Conservation (phyloP, 1,140 invertebrate species). For the Ectropis grisescens region DNA sequence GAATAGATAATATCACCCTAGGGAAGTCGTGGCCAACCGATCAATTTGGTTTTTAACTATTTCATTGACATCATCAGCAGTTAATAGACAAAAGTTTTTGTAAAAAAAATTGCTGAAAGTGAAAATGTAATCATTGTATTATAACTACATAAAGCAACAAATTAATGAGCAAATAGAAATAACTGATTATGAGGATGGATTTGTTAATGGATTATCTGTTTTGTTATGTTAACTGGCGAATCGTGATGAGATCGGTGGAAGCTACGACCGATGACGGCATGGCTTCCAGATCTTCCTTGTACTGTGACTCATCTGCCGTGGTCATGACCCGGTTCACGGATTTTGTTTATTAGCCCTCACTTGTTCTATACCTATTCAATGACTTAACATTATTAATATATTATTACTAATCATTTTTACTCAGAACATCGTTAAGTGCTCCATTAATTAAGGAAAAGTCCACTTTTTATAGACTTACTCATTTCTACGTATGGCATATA, state of each 20-base stretch:
- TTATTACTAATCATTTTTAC: conserved; percentile 30
- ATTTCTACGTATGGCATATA: too few species aligned
- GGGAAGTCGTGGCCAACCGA: too few species aligned
- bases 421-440: conserved; percentile 23
- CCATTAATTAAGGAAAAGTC: conserved; percentile 15
- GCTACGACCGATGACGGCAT: conserved; percentile 51
- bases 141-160: too few species aligned
- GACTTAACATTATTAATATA: conserved; percentile 39
- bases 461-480: too few species aligned
- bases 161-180: too few species aligned
- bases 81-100: too few species aligned
- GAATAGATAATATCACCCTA: too few species aligned
- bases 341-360: conserved; percentile 48
- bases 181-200: neutral
- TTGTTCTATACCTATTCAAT: conserved; percentile 21
- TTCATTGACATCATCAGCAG: too few species aligned
- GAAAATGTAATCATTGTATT: too few species aligned
- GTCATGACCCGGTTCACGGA: conserved; percentile 52
- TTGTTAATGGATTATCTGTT: conserved; percentile 16
- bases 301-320: conserved; percentile 43
- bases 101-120: too few species aligned
- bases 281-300: conserved; percentile 54
- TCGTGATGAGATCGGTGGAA: conserved; percentile 10
- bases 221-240: conserved; percentile 10
- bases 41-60: too few species aligned